Conservation (phyloP, 2,797 vertebrate genomes). For the Balearica regulorum region DNA sequence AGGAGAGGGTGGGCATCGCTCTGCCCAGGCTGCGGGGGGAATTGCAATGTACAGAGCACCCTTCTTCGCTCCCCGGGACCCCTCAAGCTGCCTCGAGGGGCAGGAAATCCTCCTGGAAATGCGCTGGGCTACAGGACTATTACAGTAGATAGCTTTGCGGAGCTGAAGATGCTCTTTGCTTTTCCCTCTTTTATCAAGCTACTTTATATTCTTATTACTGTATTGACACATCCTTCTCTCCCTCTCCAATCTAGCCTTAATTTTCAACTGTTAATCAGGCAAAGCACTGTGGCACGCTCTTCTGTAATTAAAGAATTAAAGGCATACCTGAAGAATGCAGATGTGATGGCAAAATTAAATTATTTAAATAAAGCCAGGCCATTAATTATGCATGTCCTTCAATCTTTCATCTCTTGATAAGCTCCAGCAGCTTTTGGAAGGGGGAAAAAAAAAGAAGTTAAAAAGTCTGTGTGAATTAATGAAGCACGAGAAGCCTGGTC, state of each 20-base stretch:
- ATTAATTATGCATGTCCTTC: conserved; percentile 55
- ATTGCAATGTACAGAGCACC: neutral
- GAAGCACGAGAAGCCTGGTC: neutral
- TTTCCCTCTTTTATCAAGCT: neutral
- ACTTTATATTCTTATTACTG: neutral
- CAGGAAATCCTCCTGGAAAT: neutral
- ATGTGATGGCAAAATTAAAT: conserved; percentile 15
- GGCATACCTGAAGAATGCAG: conserved; percentile 33
- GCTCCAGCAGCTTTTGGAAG: neutral
- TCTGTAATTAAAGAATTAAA: conserved; percentile 58
- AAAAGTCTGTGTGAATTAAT: neutral
- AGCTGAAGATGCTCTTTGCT: neutral
- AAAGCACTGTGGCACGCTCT: neutral
- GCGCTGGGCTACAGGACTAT: neutral
- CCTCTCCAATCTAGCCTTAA: neutral
- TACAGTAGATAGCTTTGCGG: neutral
- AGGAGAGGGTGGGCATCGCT: neutral
- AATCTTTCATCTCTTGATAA: conserved; percentile 45
- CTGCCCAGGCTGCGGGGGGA: neutral
- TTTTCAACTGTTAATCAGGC: conserved; percentile 19
- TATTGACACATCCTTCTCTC: neutral
- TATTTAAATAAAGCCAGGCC: conserved; percentile 17
- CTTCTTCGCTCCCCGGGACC: neutral
- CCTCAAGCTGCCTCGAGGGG: no score
- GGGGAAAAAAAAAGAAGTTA: neutral